These are phyloP conservation scores for Bombus huntii DNA, from an alignment of 1,140 invertebrate species.

Conservation along the genomic window DNA sequence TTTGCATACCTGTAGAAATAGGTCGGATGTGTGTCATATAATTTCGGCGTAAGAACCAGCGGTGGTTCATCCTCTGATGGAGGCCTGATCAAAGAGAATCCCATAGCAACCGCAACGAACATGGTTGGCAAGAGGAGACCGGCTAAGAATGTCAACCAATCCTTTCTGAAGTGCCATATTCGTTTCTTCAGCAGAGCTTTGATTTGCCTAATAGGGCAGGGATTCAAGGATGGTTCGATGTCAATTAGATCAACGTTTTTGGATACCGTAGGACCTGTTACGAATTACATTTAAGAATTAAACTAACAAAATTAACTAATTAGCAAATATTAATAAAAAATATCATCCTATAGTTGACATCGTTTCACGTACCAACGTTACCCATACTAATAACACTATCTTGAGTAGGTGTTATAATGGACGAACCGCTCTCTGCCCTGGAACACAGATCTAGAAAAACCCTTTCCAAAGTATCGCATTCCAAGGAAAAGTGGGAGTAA, in stretches of 20 bases:
- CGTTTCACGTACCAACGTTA: slow-evolving; percentile 55
- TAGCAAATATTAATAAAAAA: neutral
- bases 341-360: too few relatives aligned
- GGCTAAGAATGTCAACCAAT: slow-evolving; percentile 85
- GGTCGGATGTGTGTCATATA: slow-evolving; percentile 83
- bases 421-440: slow-evolving; percentile 73
- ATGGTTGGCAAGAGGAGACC: slow-evolving; percentile 85
- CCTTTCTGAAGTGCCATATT: slow-evolving; percentile 84
- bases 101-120: slow-evolving; percentile 87
- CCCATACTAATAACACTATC: slow-evolving; percentile 61
- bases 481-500: slow-evolving; percentile 81
- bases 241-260: slow-evolving; percentile 77
- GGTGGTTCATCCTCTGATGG: slow-evolving; percentile 85
- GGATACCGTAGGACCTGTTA: slow-evolving; percentile 67
- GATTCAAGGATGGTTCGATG: slow-evolving; percentile 68
- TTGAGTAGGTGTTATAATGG: slow-evolving; percentile 43
- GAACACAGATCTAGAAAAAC: slow-evolving; percentile 84
- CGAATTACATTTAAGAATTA: neutral
- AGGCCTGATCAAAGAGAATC: slow-evolving; percentile 86
- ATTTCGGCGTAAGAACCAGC: slow-evolving; percentile 81
- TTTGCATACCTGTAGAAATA: slow-evolving; percentile 81
- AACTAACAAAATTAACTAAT: neutral
- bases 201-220: slow-evolving; percentile 68
- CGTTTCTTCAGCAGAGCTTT: slow-evolving; percentile 83
- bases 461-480: slow-evolving; percentile 84